A percentile compares a stretch with the other conserved stretches of the same genome.
Evolutionary conservation across 2,888 invertebrate species (phyloP).

Genomic region (Pristionchus japonicus): DNA sequence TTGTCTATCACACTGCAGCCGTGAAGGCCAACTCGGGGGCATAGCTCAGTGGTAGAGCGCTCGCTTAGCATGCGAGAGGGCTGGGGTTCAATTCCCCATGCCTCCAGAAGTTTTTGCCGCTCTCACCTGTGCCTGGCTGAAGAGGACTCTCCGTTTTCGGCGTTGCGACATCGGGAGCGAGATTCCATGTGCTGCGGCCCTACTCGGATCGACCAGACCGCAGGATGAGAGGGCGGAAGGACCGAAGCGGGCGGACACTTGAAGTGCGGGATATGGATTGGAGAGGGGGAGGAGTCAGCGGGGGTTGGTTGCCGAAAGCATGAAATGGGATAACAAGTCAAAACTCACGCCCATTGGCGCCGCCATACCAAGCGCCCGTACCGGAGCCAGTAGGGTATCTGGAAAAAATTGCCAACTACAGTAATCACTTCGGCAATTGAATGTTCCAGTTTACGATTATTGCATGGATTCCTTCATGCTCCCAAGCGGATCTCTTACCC

Average conservation of each 20-base stretch:
- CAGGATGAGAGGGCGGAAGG: conserved; percentile 43
- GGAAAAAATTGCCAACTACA: too few relatives aligned
- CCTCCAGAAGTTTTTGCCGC: too few relatives aligned
- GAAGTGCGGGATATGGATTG: conserved; percentile 40
- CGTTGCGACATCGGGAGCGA: conserved; percentile 58
- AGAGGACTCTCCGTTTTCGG: conserved; percentile 62
- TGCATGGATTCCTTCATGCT: too few relatives aligned
- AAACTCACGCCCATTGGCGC: background rate
- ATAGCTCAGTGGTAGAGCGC: too few relatives aligned
- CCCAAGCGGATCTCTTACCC: too few relatives aligned
- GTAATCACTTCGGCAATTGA: too few relatives aligned
- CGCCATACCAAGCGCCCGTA: background rate
- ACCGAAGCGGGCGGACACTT: conserved; percentile 39
- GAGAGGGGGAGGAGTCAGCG: conserved; percentile 49
- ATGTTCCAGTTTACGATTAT: too few relatives aligned
- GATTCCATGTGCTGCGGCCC: conserved; percentile 59
- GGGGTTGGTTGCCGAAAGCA: background rate
- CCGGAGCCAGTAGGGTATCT: background rate
- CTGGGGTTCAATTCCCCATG: too few relatives aligned
- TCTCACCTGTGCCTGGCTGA: conserved; percentile 63
- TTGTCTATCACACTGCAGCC: too few relatives aligned
- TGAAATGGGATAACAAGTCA: background rate
- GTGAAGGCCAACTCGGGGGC: too few relatives aligned
- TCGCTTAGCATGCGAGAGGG: too few relatives aligned
- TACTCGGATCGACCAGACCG: conserved; percentile 55